Conservation (phyloP, 2,113 vertebrate species). For the Montifringilla adamsi region DNA sequence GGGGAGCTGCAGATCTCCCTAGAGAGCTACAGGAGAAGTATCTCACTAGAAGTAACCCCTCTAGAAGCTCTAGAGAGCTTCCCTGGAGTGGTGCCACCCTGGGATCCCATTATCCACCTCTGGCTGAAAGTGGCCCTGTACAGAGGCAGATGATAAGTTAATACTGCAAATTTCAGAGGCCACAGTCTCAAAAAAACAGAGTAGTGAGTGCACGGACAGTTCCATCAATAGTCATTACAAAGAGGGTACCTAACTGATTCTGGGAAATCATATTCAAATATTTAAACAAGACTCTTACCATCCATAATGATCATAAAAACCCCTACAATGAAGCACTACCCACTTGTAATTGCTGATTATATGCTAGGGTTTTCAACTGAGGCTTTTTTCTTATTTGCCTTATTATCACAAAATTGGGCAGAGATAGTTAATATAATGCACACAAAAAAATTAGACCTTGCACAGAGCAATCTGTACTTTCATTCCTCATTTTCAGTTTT, state of each 20-base stretch:
- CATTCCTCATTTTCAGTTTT: not conserved
- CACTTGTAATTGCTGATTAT: slow-evolving; percentile 28
- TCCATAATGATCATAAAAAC: slow-evolving; percentile 43
- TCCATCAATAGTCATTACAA: slow-evolving; percentile 29
- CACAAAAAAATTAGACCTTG: not conserved
- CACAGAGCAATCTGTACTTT: slow-evolving; percentile 24
- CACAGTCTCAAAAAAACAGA: not conserved
- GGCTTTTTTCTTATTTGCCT: slow-evolving; percentile 61
- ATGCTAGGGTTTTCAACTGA: slow-evolving; percentile 32
- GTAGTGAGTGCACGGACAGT: not conserved
- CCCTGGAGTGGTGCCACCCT: not conserved
- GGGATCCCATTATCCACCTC: not conserved
- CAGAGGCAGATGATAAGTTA: not conserved
- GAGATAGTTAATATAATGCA: slow-evolving; percentile 54
- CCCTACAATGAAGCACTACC: slow-evolving; percentile 9
- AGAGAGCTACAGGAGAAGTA: not conserved
- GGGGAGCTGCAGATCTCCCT: not conserved
- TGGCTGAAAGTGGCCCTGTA: not conserved
- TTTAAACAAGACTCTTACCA: slow-evolving; percentile 47
- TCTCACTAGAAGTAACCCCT: not conserved
- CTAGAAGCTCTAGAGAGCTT: not conserved
- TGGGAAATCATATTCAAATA: slow-evolving; percentile 57
- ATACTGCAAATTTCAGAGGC: not conserved
- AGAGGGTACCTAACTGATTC: slow-evolving; percentile 24
- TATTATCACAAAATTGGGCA: slow-evolving; percentile 54